Evolutionary conservation across 2,797 vertebrate genomes (phyloP), one percentile per base, ranked within the genome.

Genomic region (Neostethus bicornis): DNA sequence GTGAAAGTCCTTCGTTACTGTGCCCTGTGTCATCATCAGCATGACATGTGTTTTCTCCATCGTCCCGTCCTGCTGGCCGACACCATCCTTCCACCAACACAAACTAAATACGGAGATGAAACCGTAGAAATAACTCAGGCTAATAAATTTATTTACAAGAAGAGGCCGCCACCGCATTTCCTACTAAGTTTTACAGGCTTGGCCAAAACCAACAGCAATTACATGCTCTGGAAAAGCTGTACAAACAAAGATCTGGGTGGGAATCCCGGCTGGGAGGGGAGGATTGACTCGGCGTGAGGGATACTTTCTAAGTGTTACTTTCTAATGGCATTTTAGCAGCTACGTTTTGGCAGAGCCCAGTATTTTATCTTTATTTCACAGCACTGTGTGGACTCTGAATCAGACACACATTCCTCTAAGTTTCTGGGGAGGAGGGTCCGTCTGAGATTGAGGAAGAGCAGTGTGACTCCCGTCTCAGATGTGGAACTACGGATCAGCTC

Each of bases 111-210:
- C 56, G 68, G 32, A 23, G 76, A 85, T 51, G 24, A 86, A 85
- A 85, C 81, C 81, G 38, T 72, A 81, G 37, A 32, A 67, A 41
- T 79, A 83, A 77, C 68, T 65, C 62, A 58, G 68, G 73, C 54
- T 80, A 80, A 85, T 87, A 74, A 87, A 88, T 86, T 73, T 8
- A 84, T 90, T 88, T 88, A 87, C 75, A 87, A 88, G 86, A 57
- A 69, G 75, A 59, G 64, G 42, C 88, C 71, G 66, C 89, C 81
- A 80, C 77, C 81, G 59, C 80, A 71, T 89, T 86, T 85, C 73
- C 61, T 61, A 75, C 65, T 75, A 81, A 49, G 54, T 77, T 90
- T 92, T 87, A 91, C 72, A 76, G 81, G 79, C 23, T 75, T 71
- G 66, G 73, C 51, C 65, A 87, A 91, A 86, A 78, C 42, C 49